Evolutionary conservation across 2,888 invertebrate genomes (phyloP).

Genomic region (Buathra laborator): DNA sequence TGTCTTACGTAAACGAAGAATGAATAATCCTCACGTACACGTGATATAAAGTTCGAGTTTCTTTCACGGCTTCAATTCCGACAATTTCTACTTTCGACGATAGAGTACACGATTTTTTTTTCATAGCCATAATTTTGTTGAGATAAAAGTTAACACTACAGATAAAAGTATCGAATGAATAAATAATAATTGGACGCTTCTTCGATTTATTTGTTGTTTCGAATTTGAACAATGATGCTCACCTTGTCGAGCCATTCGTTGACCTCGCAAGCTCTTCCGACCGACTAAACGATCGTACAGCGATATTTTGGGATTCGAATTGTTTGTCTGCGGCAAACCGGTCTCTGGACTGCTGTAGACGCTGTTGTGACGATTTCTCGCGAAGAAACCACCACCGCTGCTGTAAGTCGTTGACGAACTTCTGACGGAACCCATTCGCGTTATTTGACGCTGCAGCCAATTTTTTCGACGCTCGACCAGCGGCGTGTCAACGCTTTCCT

Average conservation of each 20-base stretch:
- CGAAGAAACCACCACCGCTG: conserved; percentile 91
- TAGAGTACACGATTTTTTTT: not conserved
- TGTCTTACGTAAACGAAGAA: conserved; percentile 44
- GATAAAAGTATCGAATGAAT: not conserved
- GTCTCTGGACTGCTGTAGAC: conserved; percentile 88
- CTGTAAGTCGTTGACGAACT: conserved; percentile 95
- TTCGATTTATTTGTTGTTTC: not conserved
- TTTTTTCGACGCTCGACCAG: conserved; percentile 94
- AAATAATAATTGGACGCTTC: no score
- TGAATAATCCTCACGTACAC: conserved; percentile 8
- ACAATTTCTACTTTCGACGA: conserved; percentile 10
- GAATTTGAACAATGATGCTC: conserved; percentile 69
- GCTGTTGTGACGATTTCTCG: conserved; percentile 92
- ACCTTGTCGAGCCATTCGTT: conserved; percentile 90
- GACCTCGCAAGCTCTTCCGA: conserved; percentile 91
- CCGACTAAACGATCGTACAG: conserved; percentile 94
- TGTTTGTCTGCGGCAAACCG: conserved; percentile 83
- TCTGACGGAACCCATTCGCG: conserved; percentile 93
- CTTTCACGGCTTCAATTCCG: conserved; percentile 1
- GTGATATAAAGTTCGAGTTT: conserved; percentile 10
- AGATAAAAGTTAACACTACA: not conserved
- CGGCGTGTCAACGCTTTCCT: conserved; percentile 97
- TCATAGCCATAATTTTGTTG: conserved; percentile 10
- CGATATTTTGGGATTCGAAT: conserved; percentile 89
- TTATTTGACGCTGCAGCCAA: conserved; percentile 95